Evolutionary conservation across 2,113 vertebrate species (phyloP).

Genomic region (Salvelinus fontinalis): DNA sequence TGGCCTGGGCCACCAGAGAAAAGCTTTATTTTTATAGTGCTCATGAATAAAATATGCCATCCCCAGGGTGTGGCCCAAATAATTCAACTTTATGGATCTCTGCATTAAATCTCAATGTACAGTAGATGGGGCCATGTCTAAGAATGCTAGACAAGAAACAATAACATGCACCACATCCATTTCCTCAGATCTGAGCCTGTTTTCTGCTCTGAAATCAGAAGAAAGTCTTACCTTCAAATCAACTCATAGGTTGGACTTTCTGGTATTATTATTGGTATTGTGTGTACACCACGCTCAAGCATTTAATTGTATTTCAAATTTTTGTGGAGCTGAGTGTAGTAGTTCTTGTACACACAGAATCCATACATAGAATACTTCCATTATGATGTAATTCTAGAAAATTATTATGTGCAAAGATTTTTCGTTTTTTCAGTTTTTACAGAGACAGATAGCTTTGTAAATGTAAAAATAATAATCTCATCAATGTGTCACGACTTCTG

Average conservation of each 20-base stretch:
- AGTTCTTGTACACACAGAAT: no score
- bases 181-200: background rate
- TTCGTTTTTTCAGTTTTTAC: no score
- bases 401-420: no score
- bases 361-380: no score
- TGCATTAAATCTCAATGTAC: slow-evolving; percentile 65
- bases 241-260: background rate
- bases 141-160: slow-evolving; percentile 69
- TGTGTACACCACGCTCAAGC: no score
- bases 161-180: slow-evolving; percentile 45
- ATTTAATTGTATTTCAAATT: no score
- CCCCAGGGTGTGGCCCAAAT: slow-evolving; percentile 58
- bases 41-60: slow-evolving; percentile 76
- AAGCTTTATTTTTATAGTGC: slow-evolving; percentile 74
- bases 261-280: background rate
- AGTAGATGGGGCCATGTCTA: slow-evolving; percentile 60
- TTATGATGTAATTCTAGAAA: no score
- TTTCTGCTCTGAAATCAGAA: background rate
- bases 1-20: slow-evolving; percentile 63
- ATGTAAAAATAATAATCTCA: no score
- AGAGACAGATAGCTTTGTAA: no score
- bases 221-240: background rate
- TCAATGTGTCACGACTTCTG: no score
- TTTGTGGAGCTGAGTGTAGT: no score
- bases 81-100: slow-evolving; percentile 59